These are phyloP conservation scores for Sarcophaga rosellei DNA, from an alignment of 2,888 invertebrate species.

Conservation along the genomic window DNA sequence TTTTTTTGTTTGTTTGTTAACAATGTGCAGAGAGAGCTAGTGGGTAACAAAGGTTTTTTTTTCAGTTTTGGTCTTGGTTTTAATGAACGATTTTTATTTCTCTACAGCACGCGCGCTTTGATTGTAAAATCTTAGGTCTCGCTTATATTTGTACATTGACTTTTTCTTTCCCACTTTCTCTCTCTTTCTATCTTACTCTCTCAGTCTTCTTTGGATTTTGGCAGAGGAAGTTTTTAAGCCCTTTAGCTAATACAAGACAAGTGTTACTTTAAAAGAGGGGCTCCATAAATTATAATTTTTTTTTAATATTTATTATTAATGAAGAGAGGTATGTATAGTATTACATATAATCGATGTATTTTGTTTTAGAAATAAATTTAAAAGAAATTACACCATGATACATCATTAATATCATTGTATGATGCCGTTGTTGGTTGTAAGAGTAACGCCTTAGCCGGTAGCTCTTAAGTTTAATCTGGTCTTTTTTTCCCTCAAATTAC, in stretches of 20 bases:
- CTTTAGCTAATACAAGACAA: neutral
- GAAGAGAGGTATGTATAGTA: neutral
- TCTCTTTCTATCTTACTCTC: no score
- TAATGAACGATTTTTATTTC: slow-evolving; percentile 11
- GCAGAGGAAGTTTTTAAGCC: neutral
- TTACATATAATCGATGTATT: neutral
- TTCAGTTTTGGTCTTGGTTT: neutral
- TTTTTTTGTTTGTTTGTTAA: neutral
- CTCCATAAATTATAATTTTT: neutral
- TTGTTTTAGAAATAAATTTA: neutral
- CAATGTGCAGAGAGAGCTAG: slow-evolving; percentile 13
- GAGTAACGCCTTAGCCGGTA: neutral
- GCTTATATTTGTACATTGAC: slow-evolving; percentile 50
- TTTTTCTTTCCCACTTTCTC: neutral
- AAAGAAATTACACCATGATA: neutral
- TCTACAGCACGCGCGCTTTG: slow-evolving; percentile 32
- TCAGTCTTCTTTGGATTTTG: neutral
- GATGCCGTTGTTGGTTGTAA: neutral
- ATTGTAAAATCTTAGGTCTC: slow-evolving; percentile 6
- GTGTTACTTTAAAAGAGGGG: neutral
- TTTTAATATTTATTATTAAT: neutral
- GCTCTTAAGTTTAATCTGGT: neutral
- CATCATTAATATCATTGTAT: neutral
- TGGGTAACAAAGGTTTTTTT: no score
- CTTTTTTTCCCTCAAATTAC: neutral